Evolutionary conservation across 2,888 invertebrate genomes (phyloP), one percentile per base, ranked within the genome.

Genomic region (Clepsis dumicolana): DNA sequence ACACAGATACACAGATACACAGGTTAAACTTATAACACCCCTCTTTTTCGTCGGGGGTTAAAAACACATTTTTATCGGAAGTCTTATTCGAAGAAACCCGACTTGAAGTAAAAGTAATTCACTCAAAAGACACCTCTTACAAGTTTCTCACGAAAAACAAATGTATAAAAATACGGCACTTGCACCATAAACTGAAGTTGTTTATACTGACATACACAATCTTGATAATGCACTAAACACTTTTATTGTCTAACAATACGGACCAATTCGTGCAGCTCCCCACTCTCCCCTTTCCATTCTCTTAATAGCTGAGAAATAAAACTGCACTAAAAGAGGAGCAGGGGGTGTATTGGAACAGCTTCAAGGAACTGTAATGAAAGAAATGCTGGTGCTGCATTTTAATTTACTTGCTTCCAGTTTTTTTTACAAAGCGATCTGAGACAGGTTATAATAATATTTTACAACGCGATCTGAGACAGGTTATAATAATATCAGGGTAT

Each of bases 271-370:
- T 70, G 64, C 65, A 60, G 18, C 16, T 67, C 71, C 72, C 65
- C 59, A 67, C 65, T 62, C 56, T 64, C 48, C 48, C 21, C 48
- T 21, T n/a, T 54, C 70, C 70, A 73, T 73, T 65, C 72, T 66
- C 76, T 75, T 81, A 83, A 83, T 80, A 80, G 80, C 74, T 50
- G 75, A 80, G 78, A 78, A 77, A 83, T 86, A 84, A 85, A 86
- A 85, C 77, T 78, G 79, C 80, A 78, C 72, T 84, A 80, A 83
- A 82, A 79, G 69, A 65, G 70, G 68, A 48, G 64, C 70, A 25
- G 35, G 44, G 41, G 41, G 41, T 12, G 44, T 56, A 67, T 63
- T 63, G 56, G 57, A 52, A 67, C 18, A 52, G 67, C 67, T 29
- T 50, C 38, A 27, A 56, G 66, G 38, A 25, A 61, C 54, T 41